A percentile compares a stretch with the other conserved stretches of the same genome.
Conservation (phyloP, 2,888 invertebrate species). For the Cotesia congregata region DNA sequence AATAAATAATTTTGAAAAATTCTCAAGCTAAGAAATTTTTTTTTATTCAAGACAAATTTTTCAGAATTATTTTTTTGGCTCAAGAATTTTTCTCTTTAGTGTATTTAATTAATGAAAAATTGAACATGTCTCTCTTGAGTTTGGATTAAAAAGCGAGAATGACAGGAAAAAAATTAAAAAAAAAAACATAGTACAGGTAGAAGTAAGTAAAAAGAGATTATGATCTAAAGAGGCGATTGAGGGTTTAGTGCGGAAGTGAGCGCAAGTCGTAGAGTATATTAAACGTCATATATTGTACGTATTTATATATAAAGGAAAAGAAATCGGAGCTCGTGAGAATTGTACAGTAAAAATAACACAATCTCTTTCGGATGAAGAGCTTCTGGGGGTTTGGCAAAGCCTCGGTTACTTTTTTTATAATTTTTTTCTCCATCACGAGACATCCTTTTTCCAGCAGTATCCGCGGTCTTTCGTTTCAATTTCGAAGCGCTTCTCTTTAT, state of each 20-base stretch:
- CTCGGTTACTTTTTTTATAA: conserved; percentile 30
- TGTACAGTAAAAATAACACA: conserved; percentile 33
- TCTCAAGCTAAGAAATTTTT: neutral
- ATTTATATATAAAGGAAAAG: conserved; percentile 8
- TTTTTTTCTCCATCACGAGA: conserved; percentile 29
- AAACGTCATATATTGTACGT: conserved; percentile 14
- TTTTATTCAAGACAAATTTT: neutral
- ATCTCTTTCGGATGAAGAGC: conserved; percentile 38
- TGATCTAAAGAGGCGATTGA: conserved; percentile 13
- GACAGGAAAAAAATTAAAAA: neutral
- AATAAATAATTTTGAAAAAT: no score
- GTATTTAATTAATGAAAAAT: neutral
- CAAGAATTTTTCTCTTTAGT: neutral
- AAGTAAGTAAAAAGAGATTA: conserved; percentile 3
- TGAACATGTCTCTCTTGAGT: neutral
- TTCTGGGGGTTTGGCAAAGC: conserved; percentile 37
- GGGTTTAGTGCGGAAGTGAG: conserved; percentile 14
- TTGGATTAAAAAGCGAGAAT: neutral
- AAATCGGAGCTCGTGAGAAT: conserved; percentile 31
- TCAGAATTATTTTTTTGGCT: no score
- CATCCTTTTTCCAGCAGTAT: conserved; percentile 32
- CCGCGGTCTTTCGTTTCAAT: conserved; percentile 42
- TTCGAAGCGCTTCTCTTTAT: conserved; percentile 26
- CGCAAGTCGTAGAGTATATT: conserved; percentile 13
- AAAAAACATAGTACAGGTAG: neutral